Evolutionary conservation across 2,113 vertebrate genomes (phyloP), one percentile per base, ranked within the genome.

Genomic region (Mustela nigripes): DNA sequence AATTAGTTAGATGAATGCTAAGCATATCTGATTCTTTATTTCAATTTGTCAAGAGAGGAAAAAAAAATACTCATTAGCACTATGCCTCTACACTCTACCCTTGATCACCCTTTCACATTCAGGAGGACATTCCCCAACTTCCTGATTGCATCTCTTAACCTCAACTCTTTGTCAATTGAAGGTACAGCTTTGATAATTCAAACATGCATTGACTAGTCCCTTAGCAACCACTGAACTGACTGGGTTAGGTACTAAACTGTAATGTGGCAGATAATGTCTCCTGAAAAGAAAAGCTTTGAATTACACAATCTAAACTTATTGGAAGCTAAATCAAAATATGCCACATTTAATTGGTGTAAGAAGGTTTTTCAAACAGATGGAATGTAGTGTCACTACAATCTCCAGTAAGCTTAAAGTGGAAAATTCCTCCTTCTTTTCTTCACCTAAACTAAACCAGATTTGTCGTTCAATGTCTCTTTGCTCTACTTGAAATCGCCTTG

Each of bases 301-400:
- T 95, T 33, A 85, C 1, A 94, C 73, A 91, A 56, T 80, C 7
- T 89, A 82, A 85, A 96, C 11, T 96, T 82, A 91, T 42, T 76
- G 14, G 22, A 93, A 94, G 16, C 42, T 83, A 96, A 73, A 78
- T 73, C 89, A 95, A 96, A 96, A 89, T 86, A 92, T 82, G 18
- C 15, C 63, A 36, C 58, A 89, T 93, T 95, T 91, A 96, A 97
- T 86, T 95, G 65, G 18, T 89, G 1, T 65, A 89, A 53, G 69
- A 96, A 79, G 53, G 4, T 56, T 89, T 92, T 95, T 82, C 78
- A 91, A 89, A 96, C 71, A 82, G 69, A 93, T 93, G 53, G 48
- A 84, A 80, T 91, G 31, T 56, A 92, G 26, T 76, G 11, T 94
- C 69, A 94, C 33, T 76, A 36, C 4, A 92, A 16, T 85, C 42